Percentiles rank a stretch among this genome's conserved stretches.
Evolutionary conservation across 2,888 invertebrate genomes (phyloP).

Genomic region (Athripsodes cinereus): DNA sequence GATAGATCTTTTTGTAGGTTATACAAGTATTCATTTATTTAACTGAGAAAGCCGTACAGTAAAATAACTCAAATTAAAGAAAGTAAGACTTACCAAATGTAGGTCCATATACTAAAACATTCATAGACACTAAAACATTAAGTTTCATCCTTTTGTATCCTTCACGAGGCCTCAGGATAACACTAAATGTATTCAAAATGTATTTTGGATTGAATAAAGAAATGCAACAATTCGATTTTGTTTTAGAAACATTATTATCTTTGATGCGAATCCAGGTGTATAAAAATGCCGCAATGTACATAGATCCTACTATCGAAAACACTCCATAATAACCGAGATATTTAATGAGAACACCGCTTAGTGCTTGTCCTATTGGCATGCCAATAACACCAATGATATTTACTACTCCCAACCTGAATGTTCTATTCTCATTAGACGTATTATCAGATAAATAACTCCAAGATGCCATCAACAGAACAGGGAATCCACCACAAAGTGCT

Average conservation of each 20-base stretch:
- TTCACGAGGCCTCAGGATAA: conserved; percentile 37
- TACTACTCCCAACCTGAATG: conserved; percentile 55
- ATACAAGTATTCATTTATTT: too few relatives aligned
- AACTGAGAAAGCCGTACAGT: too few relatives aligned
- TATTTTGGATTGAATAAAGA: conserved; percentile 19
- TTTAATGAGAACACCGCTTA: conserved; percentile 50
- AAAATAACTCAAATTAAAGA: too few relatives aligned
- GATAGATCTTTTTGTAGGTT: too few relatives aligned
- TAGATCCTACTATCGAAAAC: conserved; percentile 33
- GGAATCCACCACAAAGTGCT: conserved; percentile 50
- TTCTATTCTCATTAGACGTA: conserved; percentile 52
- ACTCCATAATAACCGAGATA: conserved; percentile 42
- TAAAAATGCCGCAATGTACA: conserved; percentile 39
- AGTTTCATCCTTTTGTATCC: conserved; percentile 39
- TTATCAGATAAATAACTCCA: conserved; percentile 57
- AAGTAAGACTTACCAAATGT: conserved; percentile 37
- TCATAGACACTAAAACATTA: conserved; percentile 39
- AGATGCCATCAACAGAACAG: conserved; percentile 50
- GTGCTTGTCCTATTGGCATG: conserved; percentile 44
- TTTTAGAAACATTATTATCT: conserved; percentile 4
- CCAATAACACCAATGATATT: conserved; percentile 48
- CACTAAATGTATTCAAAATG: conserved; percentile 38
- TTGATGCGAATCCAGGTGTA: conserved; percentile 35
- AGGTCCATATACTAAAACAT: conserved; percentile 46
- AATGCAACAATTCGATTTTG: conserved; percentile 1